These are phyloP conservation scores for Morpho helenor DNA, from an alignment of 2,888 invertebrate genomes.

Conservation along the genomic window DNA sequence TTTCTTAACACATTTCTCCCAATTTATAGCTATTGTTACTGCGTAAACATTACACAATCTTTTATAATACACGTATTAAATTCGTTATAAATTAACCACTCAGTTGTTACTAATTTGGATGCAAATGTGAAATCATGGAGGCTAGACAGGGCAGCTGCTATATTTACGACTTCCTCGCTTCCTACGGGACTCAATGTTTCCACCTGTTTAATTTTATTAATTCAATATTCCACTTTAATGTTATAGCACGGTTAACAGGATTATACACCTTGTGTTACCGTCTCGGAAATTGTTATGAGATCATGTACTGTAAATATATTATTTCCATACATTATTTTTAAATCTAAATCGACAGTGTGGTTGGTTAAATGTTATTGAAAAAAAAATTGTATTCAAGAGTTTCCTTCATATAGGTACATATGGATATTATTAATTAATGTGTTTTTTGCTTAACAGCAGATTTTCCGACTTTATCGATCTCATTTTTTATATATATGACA, in stretches of 20 bases:
- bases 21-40: too few relatives aligned
- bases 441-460: too few relatives aligned
- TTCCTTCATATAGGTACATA: too few relatives aligned
- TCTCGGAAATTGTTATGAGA: not conserved
- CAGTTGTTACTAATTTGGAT: slow-evolving; percentile 33
- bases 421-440: too few relatives aligned
- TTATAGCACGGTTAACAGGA: slow-evolving; percentile 39
- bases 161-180: slow-evolving; percentile 71
- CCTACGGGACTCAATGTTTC: slow-evolving; percentile 39
- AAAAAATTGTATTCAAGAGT: not conserved
- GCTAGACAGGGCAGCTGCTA: slow-evolving; percentile 50
- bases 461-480: too few relatives aligned
- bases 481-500: too few relatives aligned
- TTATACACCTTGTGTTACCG: slow-evolving; percentile 31
- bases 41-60: too few relatives aligned
- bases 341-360: not conserved
- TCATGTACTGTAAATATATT: too few relatives aligned
- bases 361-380: not conserved
- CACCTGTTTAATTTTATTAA: slow-evolving; percentile 72
- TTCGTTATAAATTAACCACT: slow-evolving; percentile 7
- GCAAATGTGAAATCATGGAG: slow-evolving; percentile 52
- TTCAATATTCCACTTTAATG: slow-evolving; percentile 55
- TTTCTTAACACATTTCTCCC: too few relatives aligned
- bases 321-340: not conserved
- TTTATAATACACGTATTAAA: slow-evolving; percentile 7